Evolutionary conservation across 2,113 vertebrate species (phyloP), one percentile per base, ranked within the genome.

Genomic region (Brachypteracias leptosomus): DNA sequence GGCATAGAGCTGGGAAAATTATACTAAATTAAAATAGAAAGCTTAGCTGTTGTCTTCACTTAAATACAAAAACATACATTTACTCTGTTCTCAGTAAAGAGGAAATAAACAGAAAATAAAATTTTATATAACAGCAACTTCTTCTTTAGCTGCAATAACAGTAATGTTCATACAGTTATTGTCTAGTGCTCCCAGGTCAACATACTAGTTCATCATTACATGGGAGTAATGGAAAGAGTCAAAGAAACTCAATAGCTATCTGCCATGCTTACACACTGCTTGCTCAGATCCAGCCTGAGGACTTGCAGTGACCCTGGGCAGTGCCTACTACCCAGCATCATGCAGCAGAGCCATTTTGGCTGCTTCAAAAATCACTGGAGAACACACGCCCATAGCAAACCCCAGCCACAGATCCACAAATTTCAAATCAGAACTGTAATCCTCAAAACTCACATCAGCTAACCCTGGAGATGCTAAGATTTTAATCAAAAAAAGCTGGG

Each of bases 331-430:
- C 67, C 29, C 21, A 1, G 24, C 40, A 14, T 4, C 54, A 57
- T 0, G 0, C 36, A 54, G 57, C 58, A 79, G 21, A 82, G 24
- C 31, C 75, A 49, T 1, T 0, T 14, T 25, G 33, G 5, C 31
- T 11, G 18, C 65, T 42, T 59, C 70, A 51, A 35, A 47, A 70
- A 26, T 17, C 67, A 72, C 42, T 44, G 61, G 11, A 75, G 15
- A 77, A 3, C 57, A 73, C 1, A 0, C 11, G n/a, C 52, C 76
- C n/a, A 42, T 6, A 67, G 38, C 25, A 73, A 73, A 52, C 66
- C 22, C 10, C 2, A 1, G 55, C 13, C 47, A 44, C 46, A 49
- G 29, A 57, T 5, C n/a, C 35, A 33, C 6, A 3, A 29, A 29
- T 26, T 51, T 71, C 46, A 58, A 65, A 52, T 6, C 13, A 63